These are phyloP conservation scores for Ypsolopha sequella DNA, from an alignment of 2,888 invertebrate species.

Conservation along the genomic window DNA sequence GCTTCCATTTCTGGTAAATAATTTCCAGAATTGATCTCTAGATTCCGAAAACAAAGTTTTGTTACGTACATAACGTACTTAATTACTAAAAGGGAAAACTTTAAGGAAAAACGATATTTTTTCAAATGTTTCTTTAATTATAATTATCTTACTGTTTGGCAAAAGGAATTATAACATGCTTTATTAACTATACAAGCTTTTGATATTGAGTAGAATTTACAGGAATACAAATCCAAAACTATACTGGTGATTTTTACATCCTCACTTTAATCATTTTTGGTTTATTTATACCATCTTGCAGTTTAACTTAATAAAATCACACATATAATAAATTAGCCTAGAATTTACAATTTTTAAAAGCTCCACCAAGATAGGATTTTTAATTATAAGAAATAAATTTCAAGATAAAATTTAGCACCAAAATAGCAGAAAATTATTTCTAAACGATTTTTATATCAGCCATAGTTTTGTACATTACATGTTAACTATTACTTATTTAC, in stretches of 20 bases:
- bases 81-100: too few species aligned
- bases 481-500: constrained; percentile 23
- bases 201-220: constrained; percentile 31
- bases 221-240: constrained; percentile 11
- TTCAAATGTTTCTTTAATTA: constrained; percentile 33
- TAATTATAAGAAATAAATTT: not conserved
- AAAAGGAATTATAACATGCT: constrained; percentile 56
- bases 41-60: too few species aligned
- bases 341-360: not conserved
- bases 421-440: constrained; percentile 25
- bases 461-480: constrained; percentile 24
- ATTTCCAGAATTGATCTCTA: too few species aligned
- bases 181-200: constrained; percentile 12
- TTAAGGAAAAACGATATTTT: not conserved
- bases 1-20: too few species aligned
- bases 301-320: constrained; percentile 14
- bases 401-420: constrained; percentile 41
- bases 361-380: not conserved
- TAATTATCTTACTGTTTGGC: constrained; percentile 57
- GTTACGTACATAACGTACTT: too few species aligned
- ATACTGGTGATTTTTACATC: constrained; percentile 13
- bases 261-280: constrained; percentile 59
- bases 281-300: constrained; percentile 23
- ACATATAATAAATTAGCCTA: constrained; percentile 3
- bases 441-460: constrained; percentile 11